Conservation (phyloP, 2,888 invertebrate genomes). For the Sipha maydis region DNA sequence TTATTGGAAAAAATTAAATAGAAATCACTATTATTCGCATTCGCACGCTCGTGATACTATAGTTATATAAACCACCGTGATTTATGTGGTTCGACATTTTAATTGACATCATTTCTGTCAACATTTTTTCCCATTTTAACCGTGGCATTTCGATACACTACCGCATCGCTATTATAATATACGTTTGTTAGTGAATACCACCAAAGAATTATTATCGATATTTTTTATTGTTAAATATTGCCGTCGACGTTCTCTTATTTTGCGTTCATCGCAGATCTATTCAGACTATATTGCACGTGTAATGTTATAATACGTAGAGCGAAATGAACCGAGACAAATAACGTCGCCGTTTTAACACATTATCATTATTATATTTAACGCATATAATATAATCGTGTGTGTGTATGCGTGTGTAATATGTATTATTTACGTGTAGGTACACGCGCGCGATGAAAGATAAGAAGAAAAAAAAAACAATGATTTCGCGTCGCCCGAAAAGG, state of each 20-base stretch:
- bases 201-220: too few species aligned
- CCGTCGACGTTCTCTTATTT: not conserved
- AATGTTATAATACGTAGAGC: not conserved
- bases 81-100: too few species aligned
- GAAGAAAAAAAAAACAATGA: not conserved
- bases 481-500: slow-evolving; percentile 12
- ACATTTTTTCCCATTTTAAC: too few species aligned
- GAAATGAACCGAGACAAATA: not conserved
- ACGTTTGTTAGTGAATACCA: too few species aligned
- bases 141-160: too few species aligned
- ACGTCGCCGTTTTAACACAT: not conserved
- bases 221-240: too few species aligned
- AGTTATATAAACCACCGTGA: not conserved
- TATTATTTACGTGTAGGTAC: not conserved
- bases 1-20: not conserved
- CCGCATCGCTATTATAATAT: too few species aligned
- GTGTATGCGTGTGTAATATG: not conserved
- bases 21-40: not conserved
- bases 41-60: not conserved
- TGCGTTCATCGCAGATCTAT: not conserved
- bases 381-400: not conserved
- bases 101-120: too few species aligned
- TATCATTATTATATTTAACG: not conserved
- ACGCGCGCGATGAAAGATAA: not conserved
- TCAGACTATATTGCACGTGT: not conserved